Evolutionary conservation across 2,888 invertebrate species (phyloP).

Genomic region (Ophioninae sp.): DNA sequence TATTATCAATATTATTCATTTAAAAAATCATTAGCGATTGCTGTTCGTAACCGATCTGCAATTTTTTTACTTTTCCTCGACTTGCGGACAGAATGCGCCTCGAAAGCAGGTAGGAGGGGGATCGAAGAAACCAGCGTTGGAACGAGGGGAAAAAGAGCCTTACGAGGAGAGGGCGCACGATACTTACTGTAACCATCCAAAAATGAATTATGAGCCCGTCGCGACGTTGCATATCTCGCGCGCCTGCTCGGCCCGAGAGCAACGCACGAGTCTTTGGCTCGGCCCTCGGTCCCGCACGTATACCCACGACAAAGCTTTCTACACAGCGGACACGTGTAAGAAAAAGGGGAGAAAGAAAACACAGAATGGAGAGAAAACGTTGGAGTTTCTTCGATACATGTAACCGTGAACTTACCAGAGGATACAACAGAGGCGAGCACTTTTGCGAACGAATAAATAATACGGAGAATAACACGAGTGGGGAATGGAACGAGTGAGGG

Average conservation of each 20-base stretch:
- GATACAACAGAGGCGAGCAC: background rate
- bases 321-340: background rate
- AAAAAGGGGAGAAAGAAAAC: background rate
- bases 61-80: background rate
- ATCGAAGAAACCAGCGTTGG: slow-evolving; percentile 7
- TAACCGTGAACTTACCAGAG: background rate
- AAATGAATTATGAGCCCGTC: slow-evolving; percentile 72
- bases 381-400: background rate
- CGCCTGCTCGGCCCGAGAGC: background rate
- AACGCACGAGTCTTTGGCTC: background rate
- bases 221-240: slow-evolving; percentile 5
- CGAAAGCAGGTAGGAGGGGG: background rate
- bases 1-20: too few relatives aligned
- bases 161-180: slow-evolving; percentile 52
- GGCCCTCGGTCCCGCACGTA: background rate
- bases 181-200: slow-evolving; percentile 73
- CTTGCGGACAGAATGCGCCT: background rate
- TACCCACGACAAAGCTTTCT: background rate
- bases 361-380: background rate
- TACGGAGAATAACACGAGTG: background rate
- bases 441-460: background rate
- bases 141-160: slow-evolving; percentile 1
- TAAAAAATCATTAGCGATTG: too few relatives aligned
- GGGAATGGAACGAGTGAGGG: background rate
- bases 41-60: too few relatives aligned